Conservation (phyloP, 2,888 invertebrate species). For the Mechanitis messenoides region DNA sequence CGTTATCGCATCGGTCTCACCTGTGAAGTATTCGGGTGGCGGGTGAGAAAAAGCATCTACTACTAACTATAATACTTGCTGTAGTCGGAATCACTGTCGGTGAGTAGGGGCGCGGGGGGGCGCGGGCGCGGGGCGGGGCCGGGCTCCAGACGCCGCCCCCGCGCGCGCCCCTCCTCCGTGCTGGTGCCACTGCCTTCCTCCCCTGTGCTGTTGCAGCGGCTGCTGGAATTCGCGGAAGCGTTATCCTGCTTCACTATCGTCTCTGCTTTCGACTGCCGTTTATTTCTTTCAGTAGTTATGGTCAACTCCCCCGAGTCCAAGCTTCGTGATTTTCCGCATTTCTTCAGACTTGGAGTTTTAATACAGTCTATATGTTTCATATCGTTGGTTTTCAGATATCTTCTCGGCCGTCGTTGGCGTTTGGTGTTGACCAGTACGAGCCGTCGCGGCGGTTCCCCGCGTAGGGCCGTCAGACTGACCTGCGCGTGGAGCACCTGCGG, state of each 20-base stretch:
- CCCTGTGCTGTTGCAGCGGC: slow-evolving; percentile 45
- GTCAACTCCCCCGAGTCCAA: slow-evolving; percentile 90
- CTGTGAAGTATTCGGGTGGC: slow-evolving; percentile 38
- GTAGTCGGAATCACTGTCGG: slow-evolving; percentile 72
- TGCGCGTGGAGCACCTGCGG: slow-evolving; percentile 84
- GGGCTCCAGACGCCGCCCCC: slow-evolving; percentile 40
- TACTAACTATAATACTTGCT: slow-evolving; percentile 77
- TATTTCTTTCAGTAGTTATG: slow-evolving; percentile 70
- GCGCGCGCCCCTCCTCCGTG: slow-evolving; percentile 39
- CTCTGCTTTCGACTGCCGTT: slow-evolving; percentile 38
- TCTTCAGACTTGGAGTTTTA: slow-evolving; percentile 75
- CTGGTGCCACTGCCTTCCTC: slow-evolving; percentile 47
- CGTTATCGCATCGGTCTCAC: slow-evolving; percentile 33
- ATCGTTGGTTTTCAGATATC: slow-evolving; percentile 54
- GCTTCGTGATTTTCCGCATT: slow-evolving; percentile 88
- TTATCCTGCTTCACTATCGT: slow-evolving; percentile 30
- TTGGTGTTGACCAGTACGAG: slow-evolving; percentile 84
- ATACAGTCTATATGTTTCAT: slow-evolving; percentile 40
- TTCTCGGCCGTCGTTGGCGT: slow-evolving; percentile 64
- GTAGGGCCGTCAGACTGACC: slow-evolving; percentile 81
- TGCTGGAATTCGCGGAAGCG: slow-evolving; percentile 42
- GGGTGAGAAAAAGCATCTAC: slow-evolving; percentile 66
- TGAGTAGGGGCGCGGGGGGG: slow-evolving; percentile 33
- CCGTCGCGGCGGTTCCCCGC: slow-evolving; percentile 86
- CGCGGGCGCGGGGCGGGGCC: slow-evolving; percentile 19